Percentiles rank a stretch among this genome's conserved stretches.
Conservation (phyloP, 2,888 invertebrate species). For the Zhuqinia jingwanae region DNA sequence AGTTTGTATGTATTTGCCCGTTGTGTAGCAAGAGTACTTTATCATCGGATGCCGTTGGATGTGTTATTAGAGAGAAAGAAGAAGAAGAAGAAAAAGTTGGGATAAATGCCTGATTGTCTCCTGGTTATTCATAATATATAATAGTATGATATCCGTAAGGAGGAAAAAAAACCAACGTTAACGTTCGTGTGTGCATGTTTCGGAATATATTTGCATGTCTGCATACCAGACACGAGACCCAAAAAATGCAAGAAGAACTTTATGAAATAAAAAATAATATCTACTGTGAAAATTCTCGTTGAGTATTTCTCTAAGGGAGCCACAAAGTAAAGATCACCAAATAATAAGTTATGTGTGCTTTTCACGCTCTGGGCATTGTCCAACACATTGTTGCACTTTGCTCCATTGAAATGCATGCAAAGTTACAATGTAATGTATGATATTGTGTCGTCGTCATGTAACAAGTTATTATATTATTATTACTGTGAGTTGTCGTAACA, state of each 20-base stretch:
- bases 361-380: too few relatives aligned
- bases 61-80: not conserved
- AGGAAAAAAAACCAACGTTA: too few relatives aligned
- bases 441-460: conserved; percentile 16
- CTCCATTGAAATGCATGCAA: too few relatives aligned
- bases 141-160: not conserved
- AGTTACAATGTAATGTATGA: not conserved
- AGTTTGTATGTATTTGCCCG: not conserved
- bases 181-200: not conserved
- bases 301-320: too few relatives aligned
- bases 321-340: conserved; percentile 16
- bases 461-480: conserved; percentile 9
- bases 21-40: too few relatives aligned
- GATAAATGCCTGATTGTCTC: not conserved
- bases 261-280: not conserved
- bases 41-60: not conserved
- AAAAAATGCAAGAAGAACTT: not conserved
- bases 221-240: not conserved
- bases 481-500: not conserved
- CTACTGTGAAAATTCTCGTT: not conserved
- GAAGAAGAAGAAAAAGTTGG: not conserved
- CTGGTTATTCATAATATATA: not conserved
- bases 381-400: too few relatives aligned
- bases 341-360: conserved; percentile 12
- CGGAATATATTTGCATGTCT: not conserved